These are phyloP conservation scores for Scartelaos histophorus DNA, from an alignment of 2,113 vertebrate genomes.

Conservation along the genomic window DNA sequence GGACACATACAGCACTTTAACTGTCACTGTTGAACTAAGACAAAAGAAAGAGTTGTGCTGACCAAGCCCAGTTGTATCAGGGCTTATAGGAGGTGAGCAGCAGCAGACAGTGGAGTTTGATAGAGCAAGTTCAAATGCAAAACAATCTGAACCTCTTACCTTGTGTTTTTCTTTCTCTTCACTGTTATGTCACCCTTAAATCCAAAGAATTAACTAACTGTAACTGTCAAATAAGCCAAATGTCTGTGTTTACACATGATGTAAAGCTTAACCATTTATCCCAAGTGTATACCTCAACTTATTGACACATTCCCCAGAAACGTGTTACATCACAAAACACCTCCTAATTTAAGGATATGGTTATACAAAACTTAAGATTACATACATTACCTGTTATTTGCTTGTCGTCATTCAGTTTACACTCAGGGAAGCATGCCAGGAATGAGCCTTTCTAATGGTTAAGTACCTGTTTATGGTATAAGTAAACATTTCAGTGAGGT, in stretches of 20 bases:
- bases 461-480: not conserved
- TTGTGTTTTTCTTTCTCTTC: not conserved
- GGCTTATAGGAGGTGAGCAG: conserved; percentile 40
- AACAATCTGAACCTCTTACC: not conserved
- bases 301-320: conserved; percentile 15
- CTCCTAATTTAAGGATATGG: conserved; percentile 26
- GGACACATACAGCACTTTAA: conserved; percentile 48
- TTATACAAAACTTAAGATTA: conserved; percentile 39
- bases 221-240: not conserved
- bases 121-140: conserved; percentile 50
- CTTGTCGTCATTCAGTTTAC: conserved; percentile 30
- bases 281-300: not conserved
- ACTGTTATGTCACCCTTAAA: not conserved
- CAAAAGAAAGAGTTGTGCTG: conserved; percentile 75
- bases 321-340: conserved; percentile 34
- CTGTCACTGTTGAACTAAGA: conserved; percentile 56
- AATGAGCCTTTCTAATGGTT: not conserved
- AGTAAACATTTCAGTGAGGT: not conserved
- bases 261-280: conserved; percentile 1
- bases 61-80: conserved; percentile 55
- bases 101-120: conserved; percentile 19
- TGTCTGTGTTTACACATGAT: conserved; percentile 12
- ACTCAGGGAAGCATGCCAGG: conserved; percentile 29
- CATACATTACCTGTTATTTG: conserved; percentile 40
- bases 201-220: not conserved